Conservation (phyloP, 1,140 invertebrate species). For the Ridgeia piscesae region DNA sequence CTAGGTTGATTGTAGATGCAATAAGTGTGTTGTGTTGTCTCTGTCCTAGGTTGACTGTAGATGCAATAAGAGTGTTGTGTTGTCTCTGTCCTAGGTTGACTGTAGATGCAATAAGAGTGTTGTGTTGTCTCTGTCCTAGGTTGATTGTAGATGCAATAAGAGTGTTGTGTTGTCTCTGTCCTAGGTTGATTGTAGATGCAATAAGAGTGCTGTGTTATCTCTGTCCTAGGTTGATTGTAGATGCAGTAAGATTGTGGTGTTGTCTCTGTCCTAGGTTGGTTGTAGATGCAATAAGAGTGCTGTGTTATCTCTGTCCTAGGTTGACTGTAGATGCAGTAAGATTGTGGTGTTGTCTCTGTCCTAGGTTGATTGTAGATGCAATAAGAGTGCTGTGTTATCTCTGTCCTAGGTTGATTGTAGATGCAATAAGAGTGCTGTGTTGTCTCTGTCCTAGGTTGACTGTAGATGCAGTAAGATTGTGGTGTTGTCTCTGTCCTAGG, state of each 20-base stretch:
- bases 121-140: too few species aligned
- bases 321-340: background rate
- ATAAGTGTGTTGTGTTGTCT: too few species aligned
- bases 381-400: too few species aligned
- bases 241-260: background rate
- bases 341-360: constrained; percentile 20
- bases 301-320: too few species aligned
- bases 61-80: background rate
- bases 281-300: too few species aligned
- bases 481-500: too few species aligned
- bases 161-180: constrained; percentile 22
- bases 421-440: background rate
- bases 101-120: too few species aligned
- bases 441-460: constrained; percentile 62
- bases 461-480: too few species aligned
- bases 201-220: too few species aligned
- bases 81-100: constrained; percentile 62
- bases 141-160: background rate
- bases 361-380: constrained; percentile 75
- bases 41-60: background rate
- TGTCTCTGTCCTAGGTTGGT: constrained; percentile 62
- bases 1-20: constrained; percentile 75
- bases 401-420: background rate
- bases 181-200: constrained; percentile 75
- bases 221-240: background rate